Evolutionary conservation across 92 coral and sea anemone species (phyloP), one percentile per base, ranked within the genome.

Genomic region (Parazoanthus darwini): DNA sequence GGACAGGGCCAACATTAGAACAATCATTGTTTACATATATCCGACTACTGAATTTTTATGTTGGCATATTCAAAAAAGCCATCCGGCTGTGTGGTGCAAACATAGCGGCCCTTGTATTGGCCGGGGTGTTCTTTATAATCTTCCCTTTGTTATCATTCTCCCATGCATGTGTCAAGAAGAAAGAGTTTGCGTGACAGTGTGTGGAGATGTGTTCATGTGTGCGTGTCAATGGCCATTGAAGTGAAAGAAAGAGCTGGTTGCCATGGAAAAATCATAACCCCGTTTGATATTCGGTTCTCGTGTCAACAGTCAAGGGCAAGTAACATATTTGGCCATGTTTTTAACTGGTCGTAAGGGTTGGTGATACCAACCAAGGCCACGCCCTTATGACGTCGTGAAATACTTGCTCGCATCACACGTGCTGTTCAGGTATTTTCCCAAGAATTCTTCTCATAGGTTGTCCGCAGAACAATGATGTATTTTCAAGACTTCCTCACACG

Each of bases 361-460:
- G 58, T 58, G 85, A 80, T 25, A 9, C 58, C 85, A 80, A 20
- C 44, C 63, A 80, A 35, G 71, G 13, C 48, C 10, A 80, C 71
- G 42, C 85, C 14, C 29, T 33, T 29, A 80, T 80, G 44, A 54
- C 71, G 72, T 51, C 59, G 2, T 54, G 18, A 54, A 54, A 54
- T 15, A 54, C 59, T 54, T 54, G 20, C 59, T 54, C 20, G 26
- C n/a, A 63, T 26, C 8, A 23, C 70, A 18, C 15, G 70, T 63
- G 0, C 26, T 63, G 70, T 3, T 54, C 16, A 54, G 20, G 9
- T 54, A 18, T 54, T 2, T 54, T 54, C 59, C 26, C 70, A 5
- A 22, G 70, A 5, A 20, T 63, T 63, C 70, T 63, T 11, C 59
- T 54, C 20, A 54, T 13, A 54, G 20, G 59, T 54, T 54, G 59